Base-by-base conservation (phyloP, 2,888 invertebrate species). In the Xylophagus ater region DNA sequence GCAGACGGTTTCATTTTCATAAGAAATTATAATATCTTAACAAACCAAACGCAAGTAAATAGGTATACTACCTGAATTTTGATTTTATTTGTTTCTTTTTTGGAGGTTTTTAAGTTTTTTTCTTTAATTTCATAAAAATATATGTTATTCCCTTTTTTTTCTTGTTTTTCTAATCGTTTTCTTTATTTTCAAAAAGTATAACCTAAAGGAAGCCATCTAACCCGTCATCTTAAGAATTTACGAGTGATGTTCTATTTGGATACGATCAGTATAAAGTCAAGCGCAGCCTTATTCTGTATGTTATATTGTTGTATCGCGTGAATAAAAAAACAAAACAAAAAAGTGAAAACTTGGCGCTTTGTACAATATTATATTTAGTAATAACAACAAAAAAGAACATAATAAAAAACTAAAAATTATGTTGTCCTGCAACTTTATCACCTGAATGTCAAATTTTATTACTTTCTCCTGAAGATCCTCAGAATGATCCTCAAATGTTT, bases 401-500 rank as follows among this genome's bases (percentile, higher is more conserved):
- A 15, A 12, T 28, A 4, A 13, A 28, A 28, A 4, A 28, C 4
- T 9, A 40, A 33, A 26, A 40, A 35, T 35, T 47, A 46, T 42
- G 46, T 43, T 44, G 45, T 45, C 43, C 43, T 43, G 43, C 32
- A 45, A 43, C 43, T 49, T 49, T 48, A 47, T 48, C 47, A 46
- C 46, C 47, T 44, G 39, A 45, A 37, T 49, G 47, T 50, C 48
- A 50, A 41, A 47, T 50, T 48, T 45, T 49, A 45, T 41, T 44
- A 42, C 40, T 47, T 45, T 49, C 46, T 42, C 28, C 42, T 34
- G n/a, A n/a, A n/a, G n/a, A n/a, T n/a, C n/a, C n/a, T n/a, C n/a
- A n/a, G n/a, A n/a, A n/a, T n/a, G n/a, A n/a, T n/a, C n/a, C n/a
- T n/a, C n/a, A n/a, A 21, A 42, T 40, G 42, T 45, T 45, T 45